phyloP scores from a whole-genome alignment of 2,888 invertebrate species.

The Xestia xanthographa region DNA sequence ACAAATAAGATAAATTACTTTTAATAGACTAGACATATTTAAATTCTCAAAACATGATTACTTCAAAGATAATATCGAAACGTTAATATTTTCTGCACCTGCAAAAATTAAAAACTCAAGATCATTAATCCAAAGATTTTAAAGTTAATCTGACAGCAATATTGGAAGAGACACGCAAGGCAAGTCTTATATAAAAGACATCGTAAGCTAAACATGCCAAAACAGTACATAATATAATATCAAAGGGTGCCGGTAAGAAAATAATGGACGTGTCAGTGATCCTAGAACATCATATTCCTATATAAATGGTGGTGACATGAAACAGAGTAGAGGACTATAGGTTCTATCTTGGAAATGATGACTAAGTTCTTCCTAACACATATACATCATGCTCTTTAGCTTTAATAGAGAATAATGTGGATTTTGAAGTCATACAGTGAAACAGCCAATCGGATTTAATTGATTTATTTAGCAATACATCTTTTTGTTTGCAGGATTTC shows the following conservation, averaged over 20 bases:
- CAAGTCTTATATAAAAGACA: conserved; percentile 57
- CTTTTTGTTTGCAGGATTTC: not conserved
- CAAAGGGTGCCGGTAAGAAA: conserved; percentile 80
- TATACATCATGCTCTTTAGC: conserved; percentile 86
- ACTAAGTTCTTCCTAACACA: conserved; percentile 78
- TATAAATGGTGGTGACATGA: conserved; percentile 63
- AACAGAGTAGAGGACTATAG: conserved; percentile 57
- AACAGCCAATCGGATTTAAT: conserved; percentile 40
- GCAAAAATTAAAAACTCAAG: conserved; percentile 58
- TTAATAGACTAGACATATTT: not conserved
- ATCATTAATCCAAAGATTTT: conserved; percentile 33
- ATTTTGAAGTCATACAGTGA: conserved; percentile 58
- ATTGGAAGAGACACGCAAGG: conserved; percentile 57
- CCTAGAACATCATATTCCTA: conserved; percentile 65
- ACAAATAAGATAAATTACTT: conserved; percentile 8
- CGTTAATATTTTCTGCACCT: conserved; percentile 56
- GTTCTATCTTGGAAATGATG: conserved; percentile 65
- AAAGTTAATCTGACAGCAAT: conserved; percentile 36
- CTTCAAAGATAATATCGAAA: conserved; percentile 37
- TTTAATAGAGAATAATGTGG: conserved; percentile 59
- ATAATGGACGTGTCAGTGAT: conserved; percentile 77
- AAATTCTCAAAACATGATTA: conserved; percentile 13
- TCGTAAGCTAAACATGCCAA: conserved; percentile 80
- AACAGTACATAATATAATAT: conserved; percentile 71
- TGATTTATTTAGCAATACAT: not conserved